Conservation (phyloP, 2,797 vertebrate species). For the Lithobates sylvaticus region DNA sequence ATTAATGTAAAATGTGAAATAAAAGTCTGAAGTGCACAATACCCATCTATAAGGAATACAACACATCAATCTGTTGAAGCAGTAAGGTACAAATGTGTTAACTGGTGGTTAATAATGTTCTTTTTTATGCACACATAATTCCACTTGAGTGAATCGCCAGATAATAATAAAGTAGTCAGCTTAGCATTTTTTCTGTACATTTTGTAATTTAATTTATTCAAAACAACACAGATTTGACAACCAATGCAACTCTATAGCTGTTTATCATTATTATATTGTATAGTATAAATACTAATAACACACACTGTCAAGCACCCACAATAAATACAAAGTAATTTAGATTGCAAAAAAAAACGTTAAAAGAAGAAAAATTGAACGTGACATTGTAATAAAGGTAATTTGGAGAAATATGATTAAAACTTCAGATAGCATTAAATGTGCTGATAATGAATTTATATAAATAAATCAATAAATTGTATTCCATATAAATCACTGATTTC, state of each 20-base stretch:
- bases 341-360: conserved; percentile 20
- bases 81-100: too few species aligned
- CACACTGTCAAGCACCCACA: not conserved
- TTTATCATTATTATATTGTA: conserved; percentile 2
- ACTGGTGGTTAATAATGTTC: too few species aligned
- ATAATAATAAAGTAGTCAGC: not conserved
- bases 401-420: conserved; percentile 49
- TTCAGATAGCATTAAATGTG: conserved; percentile 38
- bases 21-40: too few species aligned
- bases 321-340: conserved; percentile 27
- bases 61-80: too few species aligned
- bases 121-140: too few species aligned
- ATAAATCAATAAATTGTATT: conserved; percentile 27
- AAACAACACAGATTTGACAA: not conserved
- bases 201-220: conserved; percentile 25
- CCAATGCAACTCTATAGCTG: not conserved
- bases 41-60: too few species aligned
- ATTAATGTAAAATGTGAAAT: too few species aligned
- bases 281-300: conserved; percentile 39
- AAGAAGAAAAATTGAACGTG: conserved; percentile 34
- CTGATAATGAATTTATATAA: conserved; percentile 21
- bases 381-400: conserved; percentile 47
- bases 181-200: not conserved
- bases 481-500: conserved; percentile 26
- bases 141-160: not conserved